Base-by-base conservation (phyloP, 1,140 invertebrate genomes). In the Nylanderia fulva region DNA sequence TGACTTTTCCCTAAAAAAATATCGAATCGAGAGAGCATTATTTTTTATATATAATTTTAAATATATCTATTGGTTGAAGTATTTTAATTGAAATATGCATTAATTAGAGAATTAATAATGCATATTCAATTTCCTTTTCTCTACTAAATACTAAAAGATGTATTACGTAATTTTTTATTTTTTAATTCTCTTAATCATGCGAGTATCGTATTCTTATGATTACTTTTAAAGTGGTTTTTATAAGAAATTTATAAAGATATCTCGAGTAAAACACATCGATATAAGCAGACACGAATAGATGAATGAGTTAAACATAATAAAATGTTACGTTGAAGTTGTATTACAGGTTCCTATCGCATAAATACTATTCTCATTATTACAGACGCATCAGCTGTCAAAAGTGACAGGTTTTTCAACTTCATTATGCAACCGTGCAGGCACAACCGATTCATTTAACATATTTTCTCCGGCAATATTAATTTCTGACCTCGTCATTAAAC, bases 281-380 rank as follows among this genome's bases (percentile, higher is more conserved):
- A 24, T 61, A 64, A 45, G 29, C 60, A 39, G 60, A 77, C 36
- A 13, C 7, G n/a, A 11, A 63, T 52, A 29, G 21, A 52, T 66
- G 75, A 77, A 52, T 66, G 75, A 66, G 15, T n/a, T 36, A 45
- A 79, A 4, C 11, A 24, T 79, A 36, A 66, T 36, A 77, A 6
- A n/a, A 64, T 24, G 18, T 76, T 61, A 9, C 18, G 60, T 45
- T 27, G 42, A 52, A 21, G 60, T 36, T 52, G 45, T 21, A 68
- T 68, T 66, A 39, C 45, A 64, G 13, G 29, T 52, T 52, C 29
- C 52, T 39, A 9, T n/a, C 54, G 29, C 36, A 54, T 39, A 54
- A 56, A 68, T 79, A 68, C 52, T 68, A 68, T 68, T n/a, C 45
- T 56, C 61, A 68, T 79, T 79, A 66, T 52, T 79, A 54, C 33